Evolutionary conservation across 2,113 vertebrate species (phyloP).

Genomic region (Calypte anna): DNA sequence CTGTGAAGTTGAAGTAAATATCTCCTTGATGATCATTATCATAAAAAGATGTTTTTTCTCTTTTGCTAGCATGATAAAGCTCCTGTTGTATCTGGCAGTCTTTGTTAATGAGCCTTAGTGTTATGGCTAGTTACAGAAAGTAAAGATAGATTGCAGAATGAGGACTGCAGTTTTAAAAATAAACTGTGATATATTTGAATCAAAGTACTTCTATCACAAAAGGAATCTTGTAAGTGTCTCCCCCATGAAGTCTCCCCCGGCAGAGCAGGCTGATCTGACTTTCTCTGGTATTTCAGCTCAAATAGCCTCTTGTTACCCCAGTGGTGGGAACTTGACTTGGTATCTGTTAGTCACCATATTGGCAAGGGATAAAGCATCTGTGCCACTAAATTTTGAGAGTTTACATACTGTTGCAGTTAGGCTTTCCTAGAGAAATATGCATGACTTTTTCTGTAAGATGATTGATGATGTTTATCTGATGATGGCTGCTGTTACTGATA

Average conservation of each 20-base stretch:
- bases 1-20: not conserved
- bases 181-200: not conserved
- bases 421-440: not conserved
- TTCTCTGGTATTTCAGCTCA: not conserved
- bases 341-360: not conserved
- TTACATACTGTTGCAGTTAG: not conserved
- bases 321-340: not conserved
- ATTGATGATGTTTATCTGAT: not conserved
- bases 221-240: not conserved
- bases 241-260: not conserved
- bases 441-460: not conserved
- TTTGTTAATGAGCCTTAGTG: not conserved
- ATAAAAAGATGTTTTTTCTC: not conserved
- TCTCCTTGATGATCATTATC: not conserved
- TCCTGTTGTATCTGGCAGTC: not conserved
- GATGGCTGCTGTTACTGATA: not conserved
- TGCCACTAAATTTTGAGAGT: not conserved
- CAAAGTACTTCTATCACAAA: not conserved
- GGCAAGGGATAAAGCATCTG: not conserved
- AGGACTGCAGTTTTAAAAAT: not conserved
- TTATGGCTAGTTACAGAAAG: not conserved
- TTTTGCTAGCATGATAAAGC: not conserved
- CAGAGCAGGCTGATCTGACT: not conserved
- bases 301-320: not conserved
- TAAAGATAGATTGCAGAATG: not conserved